These are phyloP conservation scores for Encarsia formosa DNA, from an alignment of 2,888 invertebrate species.

Conservation along the genomic window DNA sequence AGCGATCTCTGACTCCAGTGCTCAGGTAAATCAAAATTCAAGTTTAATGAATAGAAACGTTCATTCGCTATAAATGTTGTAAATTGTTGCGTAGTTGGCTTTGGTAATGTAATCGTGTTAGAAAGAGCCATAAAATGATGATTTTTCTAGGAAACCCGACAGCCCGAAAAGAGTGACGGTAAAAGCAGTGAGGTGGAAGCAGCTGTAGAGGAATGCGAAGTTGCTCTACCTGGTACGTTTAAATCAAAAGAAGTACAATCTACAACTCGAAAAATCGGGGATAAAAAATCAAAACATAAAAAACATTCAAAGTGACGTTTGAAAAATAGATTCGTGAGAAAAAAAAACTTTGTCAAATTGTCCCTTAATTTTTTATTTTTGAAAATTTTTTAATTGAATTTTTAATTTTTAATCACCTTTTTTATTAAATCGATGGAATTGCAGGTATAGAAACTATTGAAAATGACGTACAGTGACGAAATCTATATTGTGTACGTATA, in stretches of 20 bases:
- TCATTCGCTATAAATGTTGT: slow-evolving; percentile 6
- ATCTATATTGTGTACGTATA: slow-evolving; percentile 27
- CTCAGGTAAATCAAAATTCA: slow-evolving; percentile 20
- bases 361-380: background rate
- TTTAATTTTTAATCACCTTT: background rate
- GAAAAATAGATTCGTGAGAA: background rate
- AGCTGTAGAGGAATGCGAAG: slow-evolving; percentile 26
- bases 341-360: background rate
- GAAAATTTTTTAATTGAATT: background rate
- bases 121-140: slow-evolving; percentile 10
- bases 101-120: background rate
- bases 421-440: slow-evolving; percentile 18
- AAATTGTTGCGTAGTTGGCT: background rate
- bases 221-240: slow-evolving; percentile 28
- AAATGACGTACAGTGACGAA: slow-evolving; percentile 28
- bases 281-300: slow-evolving; percentile 5
- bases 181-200: slow-evolving; percentile 23
- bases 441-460: slow-evolving; percentile 25
- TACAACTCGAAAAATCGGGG: slow-evolving; percentile 8
- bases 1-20: slow-evolving; percentile 20
- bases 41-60: slow-evolving; percentile 4
- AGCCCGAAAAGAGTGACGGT: slow-evolving; percentile 18
- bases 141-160: slow-evolving; percentile 22
- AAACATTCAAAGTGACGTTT: slow-evolving; percentile 9
- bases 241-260: slow-evolving; percentile 6